Evolutionary conservation across 2,113 vertebrate genomes (phyloP), one percentile per base, ranked within the genome.

Genomic region (Ophthalmolycus amberensis): DNA sequence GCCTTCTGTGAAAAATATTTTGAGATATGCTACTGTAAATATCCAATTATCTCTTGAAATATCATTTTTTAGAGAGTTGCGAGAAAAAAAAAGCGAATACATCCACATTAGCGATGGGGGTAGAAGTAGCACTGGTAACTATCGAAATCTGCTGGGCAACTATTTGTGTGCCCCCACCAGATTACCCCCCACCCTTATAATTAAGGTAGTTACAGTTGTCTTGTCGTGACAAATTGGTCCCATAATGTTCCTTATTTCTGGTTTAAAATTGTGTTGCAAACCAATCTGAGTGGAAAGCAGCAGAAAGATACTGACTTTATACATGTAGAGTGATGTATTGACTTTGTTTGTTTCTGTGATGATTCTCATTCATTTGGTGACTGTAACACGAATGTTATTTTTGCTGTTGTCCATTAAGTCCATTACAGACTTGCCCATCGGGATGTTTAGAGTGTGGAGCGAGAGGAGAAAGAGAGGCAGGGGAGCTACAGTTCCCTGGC

Each of bases 31-130:
- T n/a, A 58, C 27, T 42, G 68, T 68, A 63, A 73, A 63, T 80
- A 71, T 71, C 27, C 42, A 76, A 68, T 77, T 79, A 79, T 56
- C 22, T 71, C 25, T 42, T 85, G 18, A 27, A 27, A 37, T 42
- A 37, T 59, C 5, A 8, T 46, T 52, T 44, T 67, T 68, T 16
- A 29, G 42, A 56, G 50, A 34, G 38, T 25, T 63, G 48, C 16
- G 25, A 25, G 25, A 25, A 25, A 2, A 54, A 79, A 34, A 20
- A n/a, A 27, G 38, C 5, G 5, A 46, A 46, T 46, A 46, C 5
- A 2, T 72, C 54, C 15, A 44, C 38, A 22, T 18, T 9, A 10
- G 64, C 18, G 34, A n/a, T 5, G n/a, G 9, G 0, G 25, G 6
- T 27, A 63, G 27, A 69, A 14, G 7, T 6, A 15, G 20, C 8